A percentile compares a stretch with the other conserved stretches of the same genome.
Conservation (phyloP, 2,797 vertebrate species). For the Melanotaenia parkinsoni region DNA sequence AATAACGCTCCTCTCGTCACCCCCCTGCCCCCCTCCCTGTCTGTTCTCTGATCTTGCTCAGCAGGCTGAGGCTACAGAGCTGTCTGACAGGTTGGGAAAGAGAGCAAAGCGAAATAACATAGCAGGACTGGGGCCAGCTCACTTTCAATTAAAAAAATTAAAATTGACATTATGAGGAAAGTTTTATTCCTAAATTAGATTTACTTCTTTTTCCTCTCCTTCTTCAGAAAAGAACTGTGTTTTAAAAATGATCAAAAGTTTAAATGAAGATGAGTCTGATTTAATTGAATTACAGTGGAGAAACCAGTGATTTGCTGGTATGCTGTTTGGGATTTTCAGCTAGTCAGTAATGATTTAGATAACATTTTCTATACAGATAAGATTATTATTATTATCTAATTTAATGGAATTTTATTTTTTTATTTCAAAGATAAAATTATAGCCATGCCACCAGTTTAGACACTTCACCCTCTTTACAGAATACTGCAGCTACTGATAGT, state of each 20-base stretch:
- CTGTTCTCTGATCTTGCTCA: slow-evolving; percentile 66
- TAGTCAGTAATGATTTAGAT: no score
- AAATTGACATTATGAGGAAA: background rate
- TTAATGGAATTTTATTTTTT: no score
- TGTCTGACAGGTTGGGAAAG: slow-evolving; percentile 39
- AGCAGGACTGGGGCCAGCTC: slow-evolving; percentile 23
- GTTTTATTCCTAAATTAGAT: slow-evolving; percentile 9
- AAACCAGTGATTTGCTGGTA: background rate
- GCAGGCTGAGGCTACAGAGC: slow-evolving; percentile 54
- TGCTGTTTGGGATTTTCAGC: background rate
- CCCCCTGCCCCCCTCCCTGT: slow-evolving; percentile 1
- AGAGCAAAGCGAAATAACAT: slow-evolving; percentile 13
- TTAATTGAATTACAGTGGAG: background rate
- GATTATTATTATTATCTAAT: no score
- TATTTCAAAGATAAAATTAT: no score
- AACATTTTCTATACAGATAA: no score
- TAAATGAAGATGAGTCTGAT: background rate
- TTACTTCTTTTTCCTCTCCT: background rate
- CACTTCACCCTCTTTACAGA: no score
- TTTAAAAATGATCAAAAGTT: background rate
- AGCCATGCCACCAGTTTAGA: no score
- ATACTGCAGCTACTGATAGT: no score
- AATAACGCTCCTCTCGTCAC: slow-evolving; percentile 19
- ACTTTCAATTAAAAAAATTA: slow-evolving; percentile 9
- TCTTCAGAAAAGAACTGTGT: background rate